Evolutionary conservation across 1,140 invertebrate genomes (phyloP).

Genomic region (Helicorthomorpha holstii): DNA sequence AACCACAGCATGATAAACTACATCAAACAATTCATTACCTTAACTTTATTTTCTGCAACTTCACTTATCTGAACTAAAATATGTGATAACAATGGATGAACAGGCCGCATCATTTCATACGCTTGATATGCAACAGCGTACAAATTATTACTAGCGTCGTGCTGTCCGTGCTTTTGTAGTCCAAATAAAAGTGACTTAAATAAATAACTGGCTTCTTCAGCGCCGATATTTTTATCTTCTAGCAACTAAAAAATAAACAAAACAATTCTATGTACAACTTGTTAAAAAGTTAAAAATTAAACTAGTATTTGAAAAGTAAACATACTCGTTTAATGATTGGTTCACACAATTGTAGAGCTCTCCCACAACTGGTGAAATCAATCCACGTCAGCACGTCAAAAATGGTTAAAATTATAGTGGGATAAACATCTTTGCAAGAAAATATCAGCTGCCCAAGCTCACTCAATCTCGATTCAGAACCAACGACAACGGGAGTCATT

Average conservation of each 20-base stretch:
- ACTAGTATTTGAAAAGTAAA: not conserved
- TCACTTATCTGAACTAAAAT: slow-evolving; percentile 58
- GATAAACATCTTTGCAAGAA: slow-evolving; percentile 18
- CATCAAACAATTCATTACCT: slow-evolving; percentile 17
- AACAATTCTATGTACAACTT: slow-evolving; percentile 53
- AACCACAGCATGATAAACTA: not conserved
- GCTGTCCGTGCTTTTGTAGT: slow-evolving; percentile 41
- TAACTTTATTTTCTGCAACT: slow-evolving; percentile 52
- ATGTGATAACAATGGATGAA: slow-evolving; percentile 45
- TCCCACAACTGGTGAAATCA: slow-evolving; percentile 58
- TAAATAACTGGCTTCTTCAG: slow-evolving; percentile 16
- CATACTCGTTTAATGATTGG: slow-evolving; percentile 32
- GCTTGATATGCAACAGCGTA: slow-evolving; percentile 29
- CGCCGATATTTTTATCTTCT: slow-evolving; percentile 13
- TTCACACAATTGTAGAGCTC: slow-evolving; percentile 48
- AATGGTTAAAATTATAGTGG: slow-evolving; percentile 21
- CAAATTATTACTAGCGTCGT: slow-evolving; percentile 44
- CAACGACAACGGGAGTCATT: slow-evolving; percentile 29
- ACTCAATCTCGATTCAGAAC: slow-evolving; percentile 27
- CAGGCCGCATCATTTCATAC: slow-evolving; percentile 60
- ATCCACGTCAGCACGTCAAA: slow-evolving; percentile 63
- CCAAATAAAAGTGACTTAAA: slow-evolving; percentile 18
- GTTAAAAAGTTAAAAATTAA: not conserved
- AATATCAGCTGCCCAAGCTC: slow-evolving; percentile 51
- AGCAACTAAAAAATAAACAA: slow-evolving; percentile 32